Percentiles rank a stretch among this genome's conserved stretches.
Evolutionary conservation across 2,113 vertebrate species (phyloP).

Genomic region (Chrysemys picta): DNA sequence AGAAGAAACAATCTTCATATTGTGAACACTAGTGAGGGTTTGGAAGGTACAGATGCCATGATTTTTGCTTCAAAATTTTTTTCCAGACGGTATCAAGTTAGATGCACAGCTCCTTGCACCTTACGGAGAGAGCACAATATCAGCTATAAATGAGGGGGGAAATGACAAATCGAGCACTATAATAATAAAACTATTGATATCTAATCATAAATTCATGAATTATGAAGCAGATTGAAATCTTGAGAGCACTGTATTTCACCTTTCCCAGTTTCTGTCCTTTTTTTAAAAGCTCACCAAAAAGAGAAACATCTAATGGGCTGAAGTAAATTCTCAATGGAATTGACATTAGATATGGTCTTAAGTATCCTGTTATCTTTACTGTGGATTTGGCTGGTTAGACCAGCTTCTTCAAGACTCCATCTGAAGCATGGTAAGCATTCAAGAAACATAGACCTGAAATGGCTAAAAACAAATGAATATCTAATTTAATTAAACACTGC

Average conservation of each 20-base stretch:
- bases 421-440: background rate
- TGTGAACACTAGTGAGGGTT: background rate
- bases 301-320: background rate
- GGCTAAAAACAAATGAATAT: background rate
- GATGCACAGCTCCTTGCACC: background rate
- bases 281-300: background rate
- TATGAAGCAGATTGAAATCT: background rate
- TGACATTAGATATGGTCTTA: background rate
- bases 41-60: background rate
- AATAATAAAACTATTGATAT: too few species aligned
- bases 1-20: background rate
- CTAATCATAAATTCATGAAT: too few species aligned
- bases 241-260: background rate
- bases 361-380: rapidly evolving
- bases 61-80: too few species aligned
- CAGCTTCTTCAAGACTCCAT: background rate
- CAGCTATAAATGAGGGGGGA: too few species aligned
- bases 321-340: background rate
- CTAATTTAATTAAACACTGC: background rate
- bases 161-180: too few species aligned
- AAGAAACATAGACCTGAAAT: background rate
- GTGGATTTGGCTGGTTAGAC: background rate
- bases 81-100: too few species aligned
- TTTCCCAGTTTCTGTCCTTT: background rate
- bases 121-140: background rate